Evolutionary conservation across 2,797 vertebrate genomes (phyloP).

Genomic region (Anniella stebbinsi): DNA sequence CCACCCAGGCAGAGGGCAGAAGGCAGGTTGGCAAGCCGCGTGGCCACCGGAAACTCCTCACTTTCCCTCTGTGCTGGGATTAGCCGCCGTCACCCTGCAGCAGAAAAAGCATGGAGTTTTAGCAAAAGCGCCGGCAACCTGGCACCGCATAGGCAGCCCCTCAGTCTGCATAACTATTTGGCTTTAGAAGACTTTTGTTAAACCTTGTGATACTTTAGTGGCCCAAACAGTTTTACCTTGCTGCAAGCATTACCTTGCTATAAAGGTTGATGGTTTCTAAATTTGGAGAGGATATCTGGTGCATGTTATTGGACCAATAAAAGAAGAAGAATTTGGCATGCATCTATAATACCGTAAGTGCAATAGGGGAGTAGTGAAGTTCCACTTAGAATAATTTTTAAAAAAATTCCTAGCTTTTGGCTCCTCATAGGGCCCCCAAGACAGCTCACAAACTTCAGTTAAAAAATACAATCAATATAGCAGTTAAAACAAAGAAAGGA

Average conservation of each 20-base stretch:
- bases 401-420: not conserved
- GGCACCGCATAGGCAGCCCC: too few relatives aligned
- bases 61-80: too few relatives aligned
- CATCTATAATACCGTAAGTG: not conserved
- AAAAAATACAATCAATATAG: not conserved
- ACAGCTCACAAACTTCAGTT: not conserved
- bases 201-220: not conserved
- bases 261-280: not conserved
- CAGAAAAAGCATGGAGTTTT: too few relatives aligned
- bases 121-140: too few relatives aligned
- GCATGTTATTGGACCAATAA: not conserved
- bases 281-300: accelerated
- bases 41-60: too few relatives aligned
- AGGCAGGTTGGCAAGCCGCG: too few relatives aligned
- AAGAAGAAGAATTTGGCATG: not conserved
- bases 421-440: not conserved
- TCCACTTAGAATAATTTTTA: not conserved
- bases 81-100: too few relatives aligned
- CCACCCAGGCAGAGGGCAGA: too few relatives aligned
- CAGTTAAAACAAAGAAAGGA: not conserved
- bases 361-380: not conserved
- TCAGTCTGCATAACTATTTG: too few relatives aligned
- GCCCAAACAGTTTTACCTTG: not conserved
- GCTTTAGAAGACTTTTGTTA: too few relatives aligned
- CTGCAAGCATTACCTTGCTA: not conserved